Conservation (phyloP, 1,140 invertebrate genomes). For the Heterodera carotae region DNA sequence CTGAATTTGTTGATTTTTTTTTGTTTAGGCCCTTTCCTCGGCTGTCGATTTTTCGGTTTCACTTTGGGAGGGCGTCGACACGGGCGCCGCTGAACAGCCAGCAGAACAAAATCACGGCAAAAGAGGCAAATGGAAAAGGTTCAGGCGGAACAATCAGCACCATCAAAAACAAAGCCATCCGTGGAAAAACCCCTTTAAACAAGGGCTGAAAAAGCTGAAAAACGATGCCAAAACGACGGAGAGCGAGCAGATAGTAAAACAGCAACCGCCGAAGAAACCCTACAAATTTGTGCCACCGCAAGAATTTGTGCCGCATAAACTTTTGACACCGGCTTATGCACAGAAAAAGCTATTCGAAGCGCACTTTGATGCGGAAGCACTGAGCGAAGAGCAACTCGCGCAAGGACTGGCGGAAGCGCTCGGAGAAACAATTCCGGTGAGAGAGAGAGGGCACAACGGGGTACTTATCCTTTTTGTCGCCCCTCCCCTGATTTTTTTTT, state of each 20-base stretch:
- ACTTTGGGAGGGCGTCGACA: constrained; percentile 23
- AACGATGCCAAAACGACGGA: neutral
- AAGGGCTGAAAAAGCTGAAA: constrained; percentile 5
- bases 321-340: constrained; percentile 25
- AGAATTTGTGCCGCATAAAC: constrained; percentile 20
- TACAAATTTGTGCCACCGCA: constrained; percentile 16
- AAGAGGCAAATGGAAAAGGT: neutral
- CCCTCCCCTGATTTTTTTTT: too few species aligned
- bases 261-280: neutral
- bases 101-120: neutral
- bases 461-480: too few species aligned
- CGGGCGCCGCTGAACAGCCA: constrained; percentile 9
- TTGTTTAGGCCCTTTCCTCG: neutral
- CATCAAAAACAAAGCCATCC: neutral
- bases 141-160: neutral
- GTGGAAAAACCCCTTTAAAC: constrained; percentile 11
- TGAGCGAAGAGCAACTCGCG: constrained; percentile 27
- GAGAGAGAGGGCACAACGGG: too few species aligned
- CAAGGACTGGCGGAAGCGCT: constrained; percentile 32
- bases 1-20: neutral
- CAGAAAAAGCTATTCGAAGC: constrained; percentile 23
- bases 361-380: constrained; percentile 13
- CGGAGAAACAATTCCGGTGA: constrained; percentile 37
- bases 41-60: neutral
- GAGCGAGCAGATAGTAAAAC: neutral